Conservation (phyloP, 2,113 vertebrate species). For the Paradoxurus hermaphroditus region DNA sequence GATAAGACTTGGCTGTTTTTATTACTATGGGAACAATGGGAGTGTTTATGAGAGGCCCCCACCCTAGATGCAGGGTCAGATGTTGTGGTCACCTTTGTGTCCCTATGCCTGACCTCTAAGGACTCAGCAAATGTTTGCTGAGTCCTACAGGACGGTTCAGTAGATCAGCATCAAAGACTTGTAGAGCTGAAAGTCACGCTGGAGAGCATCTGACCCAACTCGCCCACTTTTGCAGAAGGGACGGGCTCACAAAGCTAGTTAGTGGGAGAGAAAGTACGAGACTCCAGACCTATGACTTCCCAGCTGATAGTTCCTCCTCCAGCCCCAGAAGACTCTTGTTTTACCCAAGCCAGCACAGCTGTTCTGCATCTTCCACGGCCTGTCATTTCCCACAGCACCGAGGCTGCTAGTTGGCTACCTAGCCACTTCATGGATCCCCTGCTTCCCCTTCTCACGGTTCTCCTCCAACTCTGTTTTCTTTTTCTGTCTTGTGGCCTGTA, state of each 20-base stretch:
- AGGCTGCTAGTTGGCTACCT: background rate
- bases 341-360: background rate
- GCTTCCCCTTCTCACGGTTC: background rate
- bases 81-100: background rate
- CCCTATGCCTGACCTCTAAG: background rate
- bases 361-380: accelerated
- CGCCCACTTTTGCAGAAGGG: background rate
- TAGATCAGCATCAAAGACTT: background rate
- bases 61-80: background rate
- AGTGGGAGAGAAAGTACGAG: background rate
- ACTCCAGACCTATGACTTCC: background rate
- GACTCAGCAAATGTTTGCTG: background rate
- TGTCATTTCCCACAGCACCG: background rate
- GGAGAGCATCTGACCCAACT: background rate
- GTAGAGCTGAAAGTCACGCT: background rate
- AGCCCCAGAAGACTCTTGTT: background rate
- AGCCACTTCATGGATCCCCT: background rate
- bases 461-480: background rate
- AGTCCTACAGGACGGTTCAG: background rate
- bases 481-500: background rate
- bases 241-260: background rate
- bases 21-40: background rate
- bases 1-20: background rate
- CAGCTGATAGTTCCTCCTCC: background rate
- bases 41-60: background rate